phyloP scores from a whole-genome alignment of 1,140 invertebrate genomes.

The Brachionus calyciflorus region DNA sequence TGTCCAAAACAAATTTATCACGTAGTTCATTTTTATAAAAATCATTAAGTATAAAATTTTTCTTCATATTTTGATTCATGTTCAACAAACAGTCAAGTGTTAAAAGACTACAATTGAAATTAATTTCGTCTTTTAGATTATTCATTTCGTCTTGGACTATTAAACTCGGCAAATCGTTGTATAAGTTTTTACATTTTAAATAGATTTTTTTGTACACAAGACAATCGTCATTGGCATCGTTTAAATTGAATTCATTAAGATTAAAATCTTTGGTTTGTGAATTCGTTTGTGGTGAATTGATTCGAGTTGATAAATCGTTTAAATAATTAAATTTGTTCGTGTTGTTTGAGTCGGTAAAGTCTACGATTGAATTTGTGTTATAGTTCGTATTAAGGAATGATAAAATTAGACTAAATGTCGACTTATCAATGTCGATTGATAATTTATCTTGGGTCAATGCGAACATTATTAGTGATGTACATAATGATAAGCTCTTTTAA shows the following conservation, averaged over 20 bases:
- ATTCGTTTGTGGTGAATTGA: neutral
- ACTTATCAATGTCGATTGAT: slow-evolving; percentile 3
- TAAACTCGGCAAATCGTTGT: neutral
- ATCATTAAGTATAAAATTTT: neutral
- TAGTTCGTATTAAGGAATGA: slow-evolving; percentile 9
- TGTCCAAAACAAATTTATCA: neutral
- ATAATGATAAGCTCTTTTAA: slow-evolving; percentile 18
- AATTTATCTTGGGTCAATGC: slow-evolving; percentile 38
- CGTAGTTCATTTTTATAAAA: slow-evolving; percentile 7
- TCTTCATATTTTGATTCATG: slow-evolving; percentile 38
- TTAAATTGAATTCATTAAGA: neutral
- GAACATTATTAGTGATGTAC: slow-evolving; percentile 21
- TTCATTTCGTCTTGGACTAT: neutral
- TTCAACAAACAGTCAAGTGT: slow-evolving; percentile 2
- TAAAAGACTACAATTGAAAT: neutral
- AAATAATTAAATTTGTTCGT: neutral
- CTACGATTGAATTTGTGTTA: neutral
- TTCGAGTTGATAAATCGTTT: neutral
- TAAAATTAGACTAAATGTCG: slow-evolving; percentile 6
- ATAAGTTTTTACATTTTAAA: slow-evolving; percentile 18
- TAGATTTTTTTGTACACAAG: slow-evolving; percentile 25
- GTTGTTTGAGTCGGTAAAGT: neutral
- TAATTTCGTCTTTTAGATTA: neutral
- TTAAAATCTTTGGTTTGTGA: neutral
- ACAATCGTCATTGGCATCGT: neutral